Evolutionary conservation across 2,888 invertebrate genomes (phyloP), one percentile per base, ranked within the genome.

Genomic region (Gari tellinella): DNA sequence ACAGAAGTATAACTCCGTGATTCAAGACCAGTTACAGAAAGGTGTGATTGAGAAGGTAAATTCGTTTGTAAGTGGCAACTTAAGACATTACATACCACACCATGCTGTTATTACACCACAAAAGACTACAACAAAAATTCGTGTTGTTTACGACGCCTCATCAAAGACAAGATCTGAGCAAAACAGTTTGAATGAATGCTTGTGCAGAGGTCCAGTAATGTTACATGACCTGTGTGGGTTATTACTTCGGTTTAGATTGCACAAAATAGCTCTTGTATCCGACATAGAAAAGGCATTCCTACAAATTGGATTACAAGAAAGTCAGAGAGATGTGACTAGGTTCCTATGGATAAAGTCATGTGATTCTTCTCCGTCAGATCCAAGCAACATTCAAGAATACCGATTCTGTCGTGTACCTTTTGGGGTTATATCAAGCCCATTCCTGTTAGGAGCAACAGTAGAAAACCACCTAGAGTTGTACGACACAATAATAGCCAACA

Each of bases 231-330:
- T 65, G 46, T 56, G 56, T 51, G 57, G 57, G 1, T 26, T 64
- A n/a, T 17, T 64, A 15, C 23, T 64, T 17, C 8, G 64, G 17
- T 70, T 70, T 55, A 37, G 58, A 17, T 21, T 60, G 10, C 7
- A 63, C 25, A 21, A 38, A 14, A 57, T 75, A 12, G 65, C 46
- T 12, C 19, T 68, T 14, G 63, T 67, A 14, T 46, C 66, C 3
- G 66, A 72, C 46, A 14, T 12, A n/a, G 58, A 60, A 23, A 63
- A 69, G 38, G 63, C 62, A 1, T 69, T 69, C 25, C 43, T 63
- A 1, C 46, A 69, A 19, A 43, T 69, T 19, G 60, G 37, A 1
- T 15, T 65, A 8, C 49, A 65, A 4, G 17, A 25, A 3, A n/a
- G 3, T n/a, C 37, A 60, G 38, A 41, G 68, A 25, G 68, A 68